Percentiles rank a stretch among this genome's conserved stretches.
Conservation (phyloP, 2,113 vertebrate species). For the Tragelaphus scriptus region DNA sequence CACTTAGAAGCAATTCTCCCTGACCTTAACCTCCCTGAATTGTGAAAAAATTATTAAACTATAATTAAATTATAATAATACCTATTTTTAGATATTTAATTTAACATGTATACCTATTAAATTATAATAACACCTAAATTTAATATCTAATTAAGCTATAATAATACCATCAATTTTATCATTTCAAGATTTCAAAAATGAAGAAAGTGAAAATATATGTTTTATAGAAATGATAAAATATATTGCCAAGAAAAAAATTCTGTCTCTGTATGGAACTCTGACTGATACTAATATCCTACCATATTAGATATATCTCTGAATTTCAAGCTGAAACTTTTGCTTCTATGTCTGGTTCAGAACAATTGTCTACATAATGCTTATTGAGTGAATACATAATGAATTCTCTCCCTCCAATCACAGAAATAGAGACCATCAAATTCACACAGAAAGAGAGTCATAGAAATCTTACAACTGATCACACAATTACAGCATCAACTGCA, state of each 20-base stretch:
- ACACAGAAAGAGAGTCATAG: not conserved
- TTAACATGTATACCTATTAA: not conserved
- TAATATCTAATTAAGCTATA: not conserved
- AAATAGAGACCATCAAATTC: not conserved
- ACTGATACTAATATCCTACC: not conserved
- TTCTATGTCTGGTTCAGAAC: not conserved
- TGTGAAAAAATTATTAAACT: not conserved
- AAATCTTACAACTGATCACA: not conserved
- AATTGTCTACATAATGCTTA: not conserved
- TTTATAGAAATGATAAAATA: not conserved
- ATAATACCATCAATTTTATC: not conserved
- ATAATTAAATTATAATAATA: not conserved
- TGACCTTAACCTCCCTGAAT: not conserved
- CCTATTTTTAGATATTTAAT: not conserved
- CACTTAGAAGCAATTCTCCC: not conserved
- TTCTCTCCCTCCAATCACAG: not conserved
- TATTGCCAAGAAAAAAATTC: not conserved
- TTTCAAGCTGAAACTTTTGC: not conserved
- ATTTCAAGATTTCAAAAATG: not conserved
- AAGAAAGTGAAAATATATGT: not conserved
- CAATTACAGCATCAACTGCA: not conserved
- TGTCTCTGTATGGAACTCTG: not conserved
- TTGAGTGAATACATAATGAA: not conserved
- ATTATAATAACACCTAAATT: not conserved
- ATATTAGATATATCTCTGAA: not conserved